These are phyloP conservation scores for Troides aeacus DNA, from an alignment of 2,888 invertebrate genomes.

Conservation along the genomic window DNA sequence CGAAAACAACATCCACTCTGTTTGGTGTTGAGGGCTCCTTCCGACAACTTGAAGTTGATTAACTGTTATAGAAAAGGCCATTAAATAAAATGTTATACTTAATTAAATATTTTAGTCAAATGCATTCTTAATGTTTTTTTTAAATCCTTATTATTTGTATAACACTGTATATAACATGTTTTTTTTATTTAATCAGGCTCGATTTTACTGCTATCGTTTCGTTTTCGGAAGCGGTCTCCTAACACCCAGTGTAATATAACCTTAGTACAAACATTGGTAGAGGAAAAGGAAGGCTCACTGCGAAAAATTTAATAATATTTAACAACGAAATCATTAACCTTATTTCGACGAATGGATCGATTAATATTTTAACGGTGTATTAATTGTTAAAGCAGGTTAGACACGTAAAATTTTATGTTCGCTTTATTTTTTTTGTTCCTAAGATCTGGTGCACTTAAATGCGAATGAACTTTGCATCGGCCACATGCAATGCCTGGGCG, in stretches of 20 bases:
- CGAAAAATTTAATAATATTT: too few species aligned
- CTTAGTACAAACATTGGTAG: too few species aligned
- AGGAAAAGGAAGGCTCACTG: too few species aligned
- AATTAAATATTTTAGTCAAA: too few species aligned
- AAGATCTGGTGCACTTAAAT: constrained; percentile 27
- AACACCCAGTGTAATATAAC: too few species aligned
- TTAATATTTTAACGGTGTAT: background rate
- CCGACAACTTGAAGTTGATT: constrained; percentile 74
- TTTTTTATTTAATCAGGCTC: too few species aligned
- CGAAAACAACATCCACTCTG: constrained; percentile 54
- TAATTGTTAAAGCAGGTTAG: background rate
- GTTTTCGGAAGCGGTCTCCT: too few species aligned
- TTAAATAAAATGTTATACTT: background rate
- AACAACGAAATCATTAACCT: too few species aligned
- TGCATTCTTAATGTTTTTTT: too few species aligned
- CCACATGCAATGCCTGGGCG: constrained; percentile 22
- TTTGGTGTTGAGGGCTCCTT: constrained; percentile 80
- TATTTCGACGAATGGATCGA: background rate
- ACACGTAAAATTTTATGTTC: constrained; percentile 2
- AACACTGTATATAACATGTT: too few species aligned
- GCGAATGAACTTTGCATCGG: constrained; percentile 27
- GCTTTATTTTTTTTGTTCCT: constrained; percentile 10
- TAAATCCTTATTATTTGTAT: too few species aligned
- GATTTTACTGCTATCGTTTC: too few species aligned
- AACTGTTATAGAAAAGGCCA: constrained; percentile 21